Base-by-base conservation (phyloP, 2,113 vertebrate species). In the Muscicapa adusta region DNA sequence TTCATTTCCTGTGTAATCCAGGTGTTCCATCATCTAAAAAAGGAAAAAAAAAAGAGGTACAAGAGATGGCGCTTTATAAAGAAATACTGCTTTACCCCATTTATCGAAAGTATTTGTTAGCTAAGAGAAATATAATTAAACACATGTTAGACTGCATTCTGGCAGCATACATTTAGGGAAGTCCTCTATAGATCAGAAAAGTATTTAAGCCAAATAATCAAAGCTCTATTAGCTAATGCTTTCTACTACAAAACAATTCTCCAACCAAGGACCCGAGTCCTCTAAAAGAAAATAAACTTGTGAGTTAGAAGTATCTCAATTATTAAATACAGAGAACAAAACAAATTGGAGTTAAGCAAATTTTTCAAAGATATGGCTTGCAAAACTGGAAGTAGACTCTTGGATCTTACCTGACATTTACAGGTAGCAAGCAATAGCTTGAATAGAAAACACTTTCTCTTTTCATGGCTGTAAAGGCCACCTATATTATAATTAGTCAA, bases 21-120 rank as follows among this genome's bases (percentile, higher is more conserved):
- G 89, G 50, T 98, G 97, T 76, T 97, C 96, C 98, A 98, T 98
- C 95, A 97, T 96, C 98, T 98, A 95, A 73, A 89, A 83, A 85
- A 12, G 12, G 31, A 23, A 12, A 34, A 23, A 42, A 42, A 42
- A 26, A 34, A 66, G 56, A 56, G 1, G 31, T 8, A 14, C 65
- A 26, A 70, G 36, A 43, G 10, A 85, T 53, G 25, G 19, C 7
- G 79, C 13, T 47, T 91, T 10, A 83, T 34, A 88, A 62, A 96
- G 42, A 68, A 92, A 70, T 67, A 81, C 22, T 65, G 58, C 43
- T 57, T 88, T 92, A 18, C 10, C 36, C 58, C 34, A 93, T 9
- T 75, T 82, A 38, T 85, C 26, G 40, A 51, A 92, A 94, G 62
- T 48, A 77, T 88, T 85, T 93, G 88, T 95, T 96, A 97, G 96